Evolutionary conservation across 2,113 vertebrate genomes (phyloP).

Genomic region (Perca schrenkii): DNA sequence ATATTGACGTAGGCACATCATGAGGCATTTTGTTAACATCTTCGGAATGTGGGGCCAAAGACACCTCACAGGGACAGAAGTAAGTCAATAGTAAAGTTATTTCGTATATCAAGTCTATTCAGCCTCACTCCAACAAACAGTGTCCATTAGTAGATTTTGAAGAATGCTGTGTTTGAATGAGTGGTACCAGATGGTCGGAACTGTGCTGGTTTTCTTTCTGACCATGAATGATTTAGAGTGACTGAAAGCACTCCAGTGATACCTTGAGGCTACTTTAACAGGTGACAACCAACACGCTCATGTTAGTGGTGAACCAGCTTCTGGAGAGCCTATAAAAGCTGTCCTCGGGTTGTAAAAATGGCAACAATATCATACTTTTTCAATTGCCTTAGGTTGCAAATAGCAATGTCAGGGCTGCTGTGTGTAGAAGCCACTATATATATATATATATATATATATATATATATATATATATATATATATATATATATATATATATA

Average conservation of each 20-base stretch:
- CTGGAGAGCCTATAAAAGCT: conserved; percentile 31
- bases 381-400: not conserved
- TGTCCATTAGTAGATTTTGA: conserved; percentile 2
- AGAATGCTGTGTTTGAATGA: not conserved
- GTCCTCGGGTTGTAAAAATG: conserved; percentile 5
- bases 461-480: too few relatives aligned
- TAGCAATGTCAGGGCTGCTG: conserved; percentile 6
- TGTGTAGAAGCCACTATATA: not conserved
- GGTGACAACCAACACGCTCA: conserved; percentile 11
- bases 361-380: conserved; percentile 6
- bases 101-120: not conserved
- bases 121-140: not conserved
- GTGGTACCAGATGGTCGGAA: conserved; percentile 35
- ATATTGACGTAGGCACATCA: not conserved
- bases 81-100: conserved; percentile 2
- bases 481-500: too few relatives aligned
- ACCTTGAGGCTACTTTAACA: conserved; percentile 31
- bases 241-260: conserved; percentile 25
- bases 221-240: conserved; percentile 26
- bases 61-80: not conserved
- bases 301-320: conserved; percentile 23
- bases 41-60: not conserved
- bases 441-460: not conserved
- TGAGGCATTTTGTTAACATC: not conserved
- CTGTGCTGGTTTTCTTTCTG: not conserved